Evolutionary conservation across 2,113 vertebrate species (phyloP).

Genomic region (Ptilorrhoa leucosticta): DNA sequence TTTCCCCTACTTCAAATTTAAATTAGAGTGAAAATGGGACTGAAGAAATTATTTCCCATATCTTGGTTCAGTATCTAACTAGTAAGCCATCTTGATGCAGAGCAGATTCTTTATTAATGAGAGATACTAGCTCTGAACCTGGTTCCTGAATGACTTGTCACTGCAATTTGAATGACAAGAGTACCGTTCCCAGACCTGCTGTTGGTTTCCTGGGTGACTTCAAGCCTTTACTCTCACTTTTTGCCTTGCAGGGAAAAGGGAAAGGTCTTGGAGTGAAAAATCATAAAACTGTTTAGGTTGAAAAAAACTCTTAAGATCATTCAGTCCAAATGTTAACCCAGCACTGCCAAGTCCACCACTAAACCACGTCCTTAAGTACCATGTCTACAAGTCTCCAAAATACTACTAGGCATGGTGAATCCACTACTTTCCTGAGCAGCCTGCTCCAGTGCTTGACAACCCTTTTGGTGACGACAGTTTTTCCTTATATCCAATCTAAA

Average conservation of each 20-base stretch:
- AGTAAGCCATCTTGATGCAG: background rate
- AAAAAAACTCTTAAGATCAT: background rate
- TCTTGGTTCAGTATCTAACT: background rate
- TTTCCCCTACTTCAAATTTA: background rate
- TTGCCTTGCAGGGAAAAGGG: background rate
- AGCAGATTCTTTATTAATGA: background rate
- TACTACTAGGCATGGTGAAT: background rate
- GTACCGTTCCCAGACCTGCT: background rate
- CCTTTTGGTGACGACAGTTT: background rate
- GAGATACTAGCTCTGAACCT: background rate
- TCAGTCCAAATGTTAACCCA: background rate
- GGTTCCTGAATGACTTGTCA: background rate
- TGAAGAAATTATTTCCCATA: background rate
- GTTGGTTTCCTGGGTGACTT: background rate
- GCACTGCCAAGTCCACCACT: background rate
- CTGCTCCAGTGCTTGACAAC: background rate
- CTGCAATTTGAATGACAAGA: background rate
- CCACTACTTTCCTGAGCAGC: background rate
- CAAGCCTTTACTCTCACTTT: background rate
- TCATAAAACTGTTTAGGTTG: background rate
- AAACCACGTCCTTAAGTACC: background rate
- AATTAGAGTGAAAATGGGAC: background rate
- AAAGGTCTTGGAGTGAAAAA: background rate
- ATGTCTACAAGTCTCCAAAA: background rate
- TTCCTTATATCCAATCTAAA: background rate